These are phyloP conservation scores for Pangasius mekongensis DNA, from an alignment of 2,797 vertebrate species.

Conservation along the genomic window DNA sequence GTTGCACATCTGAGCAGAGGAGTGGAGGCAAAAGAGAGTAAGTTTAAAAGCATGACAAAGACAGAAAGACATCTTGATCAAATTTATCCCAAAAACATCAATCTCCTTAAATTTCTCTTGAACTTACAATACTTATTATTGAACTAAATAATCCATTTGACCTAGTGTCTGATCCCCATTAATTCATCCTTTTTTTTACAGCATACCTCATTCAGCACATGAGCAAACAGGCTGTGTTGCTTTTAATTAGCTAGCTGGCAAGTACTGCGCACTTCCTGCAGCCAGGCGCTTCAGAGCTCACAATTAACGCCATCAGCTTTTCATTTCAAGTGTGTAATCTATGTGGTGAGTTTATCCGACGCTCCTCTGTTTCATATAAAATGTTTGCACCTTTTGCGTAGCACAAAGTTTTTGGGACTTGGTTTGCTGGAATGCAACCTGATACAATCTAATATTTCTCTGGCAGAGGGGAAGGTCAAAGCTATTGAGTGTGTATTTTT, in stretches of 20 bases:
- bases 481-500: constrained; percentile 36
- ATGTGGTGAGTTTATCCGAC: background rate
- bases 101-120: background rate
- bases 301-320: background rate
- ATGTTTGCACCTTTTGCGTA: constrained; percentile 1
- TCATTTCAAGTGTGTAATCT: background rate
- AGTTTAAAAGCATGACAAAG: background rate
- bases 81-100: background rate
- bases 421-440: constrained; percentile 11
- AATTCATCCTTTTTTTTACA: background rate
- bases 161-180: background rate
- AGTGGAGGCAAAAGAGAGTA: background rate
- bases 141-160: background rate
- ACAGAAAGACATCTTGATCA: constrained; percentile 24
- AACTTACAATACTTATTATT: background rate
- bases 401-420: constrained; percentile 29
- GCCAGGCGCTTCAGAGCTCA: background rate
- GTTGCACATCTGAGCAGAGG: background rate
- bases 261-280: background rate
- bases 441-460: constrained; percentile 50
- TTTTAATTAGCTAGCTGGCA: constrained; percentile 18
- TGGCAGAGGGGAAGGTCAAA: constrained; percentile 54
- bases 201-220: background rate
- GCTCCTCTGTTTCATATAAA: background rate
- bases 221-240: background rate